phyloP scores from a whole-genome alignment of 2,797 vertebrate genomes.

The Typhlichthys eigenmanni region DNA sequence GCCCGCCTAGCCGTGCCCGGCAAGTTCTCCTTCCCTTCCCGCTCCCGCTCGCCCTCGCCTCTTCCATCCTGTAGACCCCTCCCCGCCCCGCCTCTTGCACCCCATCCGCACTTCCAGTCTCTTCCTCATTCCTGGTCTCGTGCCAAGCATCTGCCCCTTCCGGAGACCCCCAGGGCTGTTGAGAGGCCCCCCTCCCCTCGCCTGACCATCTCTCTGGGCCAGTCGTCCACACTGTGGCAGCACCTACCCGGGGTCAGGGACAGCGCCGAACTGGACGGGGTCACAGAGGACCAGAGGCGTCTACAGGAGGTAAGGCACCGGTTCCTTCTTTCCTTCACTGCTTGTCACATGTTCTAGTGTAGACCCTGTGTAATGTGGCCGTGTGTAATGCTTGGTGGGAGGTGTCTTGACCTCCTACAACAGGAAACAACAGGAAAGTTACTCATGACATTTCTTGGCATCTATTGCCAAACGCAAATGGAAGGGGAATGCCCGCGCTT shows the following conservation, averaged over 20 bases:
- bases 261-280: conserved; percentile 77
- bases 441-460: neutral
- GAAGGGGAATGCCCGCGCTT: neutral
- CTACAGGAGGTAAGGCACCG: conserved; percentile 88
- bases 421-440: conserved; percentile 11
- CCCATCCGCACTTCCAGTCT: conserved; percentile 52
- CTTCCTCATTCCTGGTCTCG: conserved; percentile 35
- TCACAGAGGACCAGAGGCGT: conserved; percentile 86
- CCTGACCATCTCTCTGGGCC: conserved; percentile 80
- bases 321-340: neutral
- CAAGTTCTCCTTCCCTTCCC: conserved; percentile 18
- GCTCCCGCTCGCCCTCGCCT: conserved; percentile 60
- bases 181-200: conserved; percentile 77
- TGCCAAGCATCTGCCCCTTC: conserved; percentile 49
- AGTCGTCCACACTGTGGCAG: conserved; percentile 87
- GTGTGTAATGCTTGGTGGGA: neutral
- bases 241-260: conserved; percentile 87
- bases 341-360: neutral
- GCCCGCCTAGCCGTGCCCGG: conserved; percentile 12
- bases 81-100: conserved; percentile 62
- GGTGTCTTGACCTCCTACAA: neutral
- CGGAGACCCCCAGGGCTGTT: conserved; percentile 32
- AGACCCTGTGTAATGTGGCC: neutral
- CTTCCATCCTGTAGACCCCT: conserved; percentile 67
- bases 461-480: neutral